Percentiles rank a stretch among this genome's conserved stretches.
Evolutionary conservation across 64 coral and sea anemone species (phyloP).

Genomic region (Astreopora myriophthalma): DNA sequence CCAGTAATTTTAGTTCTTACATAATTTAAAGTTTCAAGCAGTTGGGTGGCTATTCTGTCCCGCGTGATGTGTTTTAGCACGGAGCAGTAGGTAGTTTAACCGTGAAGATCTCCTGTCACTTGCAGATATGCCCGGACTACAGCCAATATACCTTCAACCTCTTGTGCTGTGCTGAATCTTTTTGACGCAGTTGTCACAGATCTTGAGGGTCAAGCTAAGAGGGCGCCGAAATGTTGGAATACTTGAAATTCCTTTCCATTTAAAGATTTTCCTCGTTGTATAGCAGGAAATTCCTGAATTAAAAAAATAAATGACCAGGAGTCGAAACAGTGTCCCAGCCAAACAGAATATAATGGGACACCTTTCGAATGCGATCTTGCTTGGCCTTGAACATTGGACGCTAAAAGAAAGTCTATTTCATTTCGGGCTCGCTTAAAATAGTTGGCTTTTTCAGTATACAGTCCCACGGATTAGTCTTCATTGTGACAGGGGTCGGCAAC

Average conservation of each 20-base stretch:
- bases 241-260: neutral
- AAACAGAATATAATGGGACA: neutral
- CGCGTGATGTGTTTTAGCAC: neutral
- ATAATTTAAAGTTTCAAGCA: neutral
- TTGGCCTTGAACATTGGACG: neutral
- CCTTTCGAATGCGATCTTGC: neutral
- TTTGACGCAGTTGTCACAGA: neutral
- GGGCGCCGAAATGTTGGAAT: conserved; percentile 11
- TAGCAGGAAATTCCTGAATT: neutral
- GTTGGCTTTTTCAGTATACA: no score
- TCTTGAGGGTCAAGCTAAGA: neutral
- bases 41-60: neutral
- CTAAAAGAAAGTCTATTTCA: neutral
- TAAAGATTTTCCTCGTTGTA: neutral
- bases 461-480: neutral
- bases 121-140: neutral
- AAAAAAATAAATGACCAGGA: neutral
- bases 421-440: no score
- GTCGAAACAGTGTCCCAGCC: neutral
- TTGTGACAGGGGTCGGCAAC: no score
- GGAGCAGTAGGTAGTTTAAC: neutral
- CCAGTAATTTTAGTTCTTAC: neutral
- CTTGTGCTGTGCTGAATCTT: neutral
- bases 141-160: neutral
- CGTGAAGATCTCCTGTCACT: neutral